Base-by-base conservation (phyloP, 2,113 vertebrate genomes). In the Motacilla alba region DNA sequence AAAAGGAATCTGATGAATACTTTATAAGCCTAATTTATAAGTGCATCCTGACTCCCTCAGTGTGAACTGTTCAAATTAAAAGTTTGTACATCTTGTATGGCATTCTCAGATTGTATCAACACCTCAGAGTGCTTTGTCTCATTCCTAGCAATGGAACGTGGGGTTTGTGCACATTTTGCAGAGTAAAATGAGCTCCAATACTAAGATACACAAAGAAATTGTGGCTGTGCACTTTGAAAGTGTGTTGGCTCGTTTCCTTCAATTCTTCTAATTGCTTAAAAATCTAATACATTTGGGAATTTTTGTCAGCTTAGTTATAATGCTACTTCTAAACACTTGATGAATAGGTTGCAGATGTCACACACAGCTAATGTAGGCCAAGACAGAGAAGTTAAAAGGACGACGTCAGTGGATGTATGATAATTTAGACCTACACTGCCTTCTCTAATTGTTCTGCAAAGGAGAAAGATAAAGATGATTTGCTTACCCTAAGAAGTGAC, bases 21-120 rank as follows among this genome's bases (percentile, higher is more conserved):
- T 90, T 94, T 69, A 95, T 94, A 76, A 91, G 30, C 22, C 50
- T 79, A 58, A 92, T 91, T 90, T 95, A 76, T 76, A 87, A 94
- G 70, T 62, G 50, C 59, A 41, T 23, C 50, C 55, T 69, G 53
- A 50, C 7, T 76, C 16, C 18, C 27, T 60, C 72, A 52, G 44
- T 52, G 47, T 43, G 37, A 10, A 50, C 20, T 80, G 53, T 84
- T 87, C 72, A 87, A 87, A 79, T 85, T 68, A 35, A 33, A 83
- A 73, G 43, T 83, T 82, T 58, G 58, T n/a, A 69, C 14, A 90
- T 55, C 74, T 46, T 77, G 22, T 46, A 83, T 33, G 63, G 33
- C 18, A 37, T 50, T 66, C n/a, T 80, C 12, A 15, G 46, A 60
- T 67, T 60, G 10, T 27, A 89, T 75, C 80, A 78, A 84, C 49